Evolutionary conservation across 1,140 invertebrate genomes (phyloP).

Genomic region (Drosophila saltans): DNA sequence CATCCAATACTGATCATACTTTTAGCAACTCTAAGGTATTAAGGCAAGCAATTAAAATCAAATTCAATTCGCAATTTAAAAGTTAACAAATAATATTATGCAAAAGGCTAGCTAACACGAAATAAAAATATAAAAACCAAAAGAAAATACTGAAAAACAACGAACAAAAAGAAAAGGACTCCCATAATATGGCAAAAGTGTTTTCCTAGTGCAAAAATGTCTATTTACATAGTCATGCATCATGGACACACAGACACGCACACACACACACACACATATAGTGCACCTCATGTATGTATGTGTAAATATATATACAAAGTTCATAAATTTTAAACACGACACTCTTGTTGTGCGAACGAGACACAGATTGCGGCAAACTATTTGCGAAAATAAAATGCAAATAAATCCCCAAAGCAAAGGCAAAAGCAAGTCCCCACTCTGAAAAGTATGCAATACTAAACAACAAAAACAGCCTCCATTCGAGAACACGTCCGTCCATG

Average conservation of each 20-base stretch:
- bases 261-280: slow-evolving; percentile 21
- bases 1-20: too few relatives aligned
- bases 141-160: slow-evolving; percentile 21
- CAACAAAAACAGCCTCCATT: slow-evolving; percentile 53
- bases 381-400: slow-evolving; percentile 76
- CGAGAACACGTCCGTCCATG: slow-evolving; percentile 47
- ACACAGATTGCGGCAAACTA: slow-evolving; percentile 78
- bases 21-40: too few relatives aligned
- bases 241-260: slow-evolving; percentile 48
- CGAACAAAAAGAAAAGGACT: slow-evolving; percentile 45
- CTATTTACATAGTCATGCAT: slow-evolving; percentile 79
- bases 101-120: slow-evolving; percentile 40
- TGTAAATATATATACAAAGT: slow-evolving; percentile 41
- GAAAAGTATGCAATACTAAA: slow-evolving; percentile 70
- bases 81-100: slow-evolving; percentile 78
- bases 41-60: slow-evolving; percentile 16
- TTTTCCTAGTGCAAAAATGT: slow-evolving; percentile 77
- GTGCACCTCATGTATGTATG: neutral
- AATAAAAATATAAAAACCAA: slow-evolving; percentile 27
- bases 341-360: slow-evolving; percentile 43
- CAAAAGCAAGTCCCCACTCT: slow-evolving; percentile 56
- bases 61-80: slow-evolving; percentile 34
- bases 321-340: slow-evolving; percentile 73
- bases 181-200: slow-evolving; percentile 66
- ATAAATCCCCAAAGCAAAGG: slow-evolving; percentile 75